Conservation (phyloP, 2,888 invertebrate genomes). For the Cyrtodaria siliqua region DNA sequence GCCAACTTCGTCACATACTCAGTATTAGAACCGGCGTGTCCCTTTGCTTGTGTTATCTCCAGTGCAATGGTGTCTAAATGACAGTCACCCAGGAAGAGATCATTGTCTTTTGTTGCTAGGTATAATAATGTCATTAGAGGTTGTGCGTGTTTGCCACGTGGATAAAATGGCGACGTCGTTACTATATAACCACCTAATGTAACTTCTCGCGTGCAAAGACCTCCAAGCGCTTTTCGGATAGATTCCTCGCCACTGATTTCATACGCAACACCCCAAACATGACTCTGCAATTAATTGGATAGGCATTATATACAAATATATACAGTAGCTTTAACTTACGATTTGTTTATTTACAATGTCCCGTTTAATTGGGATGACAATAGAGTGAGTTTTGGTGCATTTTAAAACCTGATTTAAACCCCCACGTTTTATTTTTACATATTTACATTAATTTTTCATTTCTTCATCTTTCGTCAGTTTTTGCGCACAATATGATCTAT, state of each 20-base stretch:
- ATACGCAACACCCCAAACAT: slow-evolving; percentile 95
- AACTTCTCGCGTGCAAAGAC: slow-evolving; percentile 93
- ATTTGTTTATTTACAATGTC: no score
- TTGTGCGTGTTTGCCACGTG: slow-evolving; percentile 85
- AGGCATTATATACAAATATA: no score
- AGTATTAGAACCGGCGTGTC: slow-evolving; percentile 86
- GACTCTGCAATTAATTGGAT: slow-evolving; percentile 89
- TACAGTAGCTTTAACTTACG: no score
- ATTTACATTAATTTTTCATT: no score
- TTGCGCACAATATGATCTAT: no score
- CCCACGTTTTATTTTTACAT: no score
- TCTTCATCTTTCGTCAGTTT: no score
- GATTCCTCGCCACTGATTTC: slow-evolving; percentile 88
- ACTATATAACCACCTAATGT: slow-evolving; percentile 92
- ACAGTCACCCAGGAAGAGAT: slow-evolving; percentile 85
- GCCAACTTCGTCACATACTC: slow-evolving; percentile 87
- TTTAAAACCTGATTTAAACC: no score
- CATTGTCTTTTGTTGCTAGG: slow-evolving; percentile 85
- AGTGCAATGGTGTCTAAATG: slow-evolving; percentile 83
- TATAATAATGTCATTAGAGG: slow-evolving; percentile 85
- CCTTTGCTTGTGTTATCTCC: slow-evolving; percentile 82
- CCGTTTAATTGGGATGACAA: no score
- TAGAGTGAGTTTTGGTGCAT: no score
- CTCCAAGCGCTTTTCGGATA: slow-evolving; percentile 89
- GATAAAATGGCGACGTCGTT: slow-evolving; percentile 89